Evolutionary conservation across 2,888 invertebrate genomes (phyloP).

Genomic region (Drepana falcataria): DNA sequence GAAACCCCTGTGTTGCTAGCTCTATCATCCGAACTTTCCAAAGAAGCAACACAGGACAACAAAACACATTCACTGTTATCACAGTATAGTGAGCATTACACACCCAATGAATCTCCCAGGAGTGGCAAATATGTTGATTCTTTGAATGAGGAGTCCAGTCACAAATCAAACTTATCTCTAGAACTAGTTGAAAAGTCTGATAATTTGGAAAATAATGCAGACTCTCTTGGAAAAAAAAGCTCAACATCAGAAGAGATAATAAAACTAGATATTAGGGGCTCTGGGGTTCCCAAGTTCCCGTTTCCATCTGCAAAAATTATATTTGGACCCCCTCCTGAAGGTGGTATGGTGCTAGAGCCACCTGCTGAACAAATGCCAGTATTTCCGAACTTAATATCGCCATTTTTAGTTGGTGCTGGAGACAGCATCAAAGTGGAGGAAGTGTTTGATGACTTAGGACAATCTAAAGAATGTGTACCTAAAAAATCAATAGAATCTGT

Average conservation of each 20-base stretch:
- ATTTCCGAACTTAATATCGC: constrained; percentile 58
- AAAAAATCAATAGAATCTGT: constrained; percentile 17
- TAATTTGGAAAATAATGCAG: constrained; percentile 26
- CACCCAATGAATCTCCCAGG: constrained; percentile 41
- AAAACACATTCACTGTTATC: constrained; percentile 22
- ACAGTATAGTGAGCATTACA: constrained; percentile 24
- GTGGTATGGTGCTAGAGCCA: constrained; percentile 46
- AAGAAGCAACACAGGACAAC: constrained; percentile 35
- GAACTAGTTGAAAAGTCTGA: constrained; percentile 28
- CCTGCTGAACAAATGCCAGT: constrained; percentile 48
- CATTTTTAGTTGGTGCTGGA: constrained; percentile 55
- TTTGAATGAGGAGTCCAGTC: constrained; percentile 50
- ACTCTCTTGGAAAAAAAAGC: constrained; percentile 37
- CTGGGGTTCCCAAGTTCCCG: constrained; percentile 53
- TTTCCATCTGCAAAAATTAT: constrained; percentile 61
- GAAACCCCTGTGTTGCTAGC: constrained; percentile 65
- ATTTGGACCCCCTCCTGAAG: constrained; percentile 67
- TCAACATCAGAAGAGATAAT: constrained; percentile 72
- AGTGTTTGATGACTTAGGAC: constrained; percentile 33
- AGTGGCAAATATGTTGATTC: constrained; percentile 58
- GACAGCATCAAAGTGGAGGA: constrained; percentile 48
- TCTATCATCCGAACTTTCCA: constrained; percentile 52
- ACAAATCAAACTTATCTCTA: constrained; percentile 30
- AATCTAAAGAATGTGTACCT: constrained; percentile 24
- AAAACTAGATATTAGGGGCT: constrained; percentile 69